These are phyloP conservation scores for Pandemis heparana DNA, from an alignment of 2,888 invertebrate genomes.

Conservation along the genomic window DNA sequence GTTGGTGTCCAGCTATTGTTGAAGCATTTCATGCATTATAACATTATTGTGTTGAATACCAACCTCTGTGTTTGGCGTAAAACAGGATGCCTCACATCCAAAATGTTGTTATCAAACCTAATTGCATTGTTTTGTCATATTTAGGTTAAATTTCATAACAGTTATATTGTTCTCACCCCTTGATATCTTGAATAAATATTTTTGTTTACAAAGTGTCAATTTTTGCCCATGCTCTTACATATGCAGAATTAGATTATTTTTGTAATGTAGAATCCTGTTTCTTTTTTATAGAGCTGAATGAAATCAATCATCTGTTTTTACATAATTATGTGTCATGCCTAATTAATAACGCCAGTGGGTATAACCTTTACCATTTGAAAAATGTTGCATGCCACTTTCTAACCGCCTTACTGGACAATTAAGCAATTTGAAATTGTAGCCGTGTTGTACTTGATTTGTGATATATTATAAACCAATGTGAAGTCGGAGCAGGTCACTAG, in stretches of 20 bases:
- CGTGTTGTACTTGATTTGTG: too few species aligned
- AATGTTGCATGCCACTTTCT: too few species aligned
- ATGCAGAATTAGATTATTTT: not conserved
- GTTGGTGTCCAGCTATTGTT: conserved; percentile 23
- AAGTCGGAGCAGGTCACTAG: too few species aligned
- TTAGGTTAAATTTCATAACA: conserved; percentile 34
- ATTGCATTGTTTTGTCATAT: conserved; percentile 35
- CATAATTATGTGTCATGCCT: too few species aligned
- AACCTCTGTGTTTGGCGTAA: conserved; percentile 16
- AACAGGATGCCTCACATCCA: conserved; percentile 33
- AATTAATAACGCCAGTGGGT: too few species aligned
- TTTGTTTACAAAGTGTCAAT: not conserved
- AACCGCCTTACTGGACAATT: too few species aligned
- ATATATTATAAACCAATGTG: too few species aligned
- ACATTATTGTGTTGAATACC: conserved; percentile 18
- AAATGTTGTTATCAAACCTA: conserved; percentile 24
- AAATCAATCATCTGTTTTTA: not conserved
- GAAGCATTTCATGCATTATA: conserved; percentile 9
- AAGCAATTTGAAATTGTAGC: too few species aligned
- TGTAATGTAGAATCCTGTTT: not conserved
- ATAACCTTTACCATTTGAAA: too few species aligned
- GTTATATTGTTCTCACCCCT: conserved; percentile 10
- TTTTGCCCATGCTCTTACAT: not conserved
- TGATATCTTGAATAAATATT: not conserved
- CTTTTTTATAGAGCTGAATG: not conserved